Conservation (phyloP, 2,113 vertebrate species). For the Pachyramphus minor region DNA sequence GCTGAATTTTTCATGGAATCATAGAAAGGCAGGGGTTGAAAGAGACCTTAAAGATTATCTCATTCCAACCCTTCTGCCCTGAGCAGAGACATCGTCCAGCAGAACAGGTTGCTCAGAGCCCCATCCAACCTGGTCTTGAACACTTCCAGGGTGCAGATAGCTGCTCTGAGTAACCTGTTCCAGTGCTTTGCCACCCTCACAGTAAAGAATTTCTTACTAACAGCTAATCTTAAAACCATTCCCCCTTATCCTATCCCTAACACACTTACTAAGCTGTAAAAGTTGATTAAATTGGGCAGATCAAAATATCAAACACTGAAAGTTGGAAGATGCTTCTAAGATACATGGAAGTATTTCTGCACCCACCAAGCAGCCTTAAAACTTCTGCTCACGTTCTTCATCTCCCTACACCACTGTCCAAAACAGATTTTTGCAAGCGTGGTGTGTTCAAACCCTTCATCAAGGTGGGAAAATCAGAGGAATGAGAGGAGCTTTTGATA, state of each 20-base stretch:
- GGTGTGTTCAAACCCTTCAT: neutral
- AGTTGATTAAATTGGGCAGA: neutral
- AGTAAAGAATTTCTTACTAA: neutral
- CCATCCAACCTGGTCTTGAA: neutral
- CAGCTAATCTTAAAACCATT: neutral
- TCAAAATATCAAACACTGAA: neutral
- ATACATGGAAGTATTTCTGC: neutral
- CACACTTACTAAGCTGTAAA: neutral
- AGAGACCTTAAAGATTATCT: neutral
- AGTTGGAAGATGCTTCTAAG: neutral
- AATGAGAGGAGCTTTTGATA: neutral
- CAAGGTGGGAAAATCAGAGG: neutral
- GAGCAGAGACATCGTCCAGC: neutral
- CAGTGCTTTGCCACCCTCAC: neutral
- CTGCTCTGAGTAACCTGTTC: neutral
- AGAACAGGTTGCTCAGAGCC: neutral
- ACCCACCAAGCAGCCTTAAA: neutral
- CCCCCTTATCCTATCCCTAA: neutral
- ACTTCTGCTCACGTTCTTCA: neutral
- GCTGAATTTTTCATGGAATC: neutral
- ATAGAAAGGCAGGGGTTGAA: neutral
- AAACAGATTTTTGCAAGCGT: rapidly evolving
- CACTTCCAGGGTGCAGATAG: neutral
- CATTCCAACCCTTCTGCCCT: neutral
- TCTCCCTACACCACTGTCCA: neutral